phyloP scores from a whole-genome alignment of 2,888 invertebrate genomes.

The Xanthia icteritia region DNA sequence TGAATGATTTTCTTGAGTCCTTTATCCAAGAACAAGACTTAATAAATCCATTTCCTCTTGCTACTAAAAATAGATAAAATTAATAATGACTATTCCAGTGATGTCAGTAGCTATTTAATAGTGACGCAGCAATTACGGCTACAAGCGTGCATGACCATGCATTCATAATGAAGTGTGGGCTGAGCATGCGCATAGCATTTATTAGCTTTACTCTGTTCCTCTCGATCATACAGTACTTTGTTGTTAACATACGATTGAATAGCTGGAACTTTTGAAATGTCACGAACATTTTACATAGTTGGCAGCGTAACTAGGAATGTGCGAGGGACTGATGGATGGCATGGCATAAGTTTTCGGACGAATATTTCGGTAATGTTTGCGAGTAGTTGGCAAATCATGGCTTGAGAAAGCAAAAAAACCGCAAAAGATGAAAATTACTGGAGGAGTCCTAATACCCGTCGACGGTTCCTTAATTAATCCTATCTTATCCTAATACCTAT shows the following conservation, averaged over 20 bases:
- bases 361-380: neutral
- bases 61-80: slow-evolving; percentile 47
- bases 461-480: neutral
- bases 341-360: neutral
- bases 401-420: neutral
- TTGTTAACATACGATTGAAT: slow-evolving; percentile 31
- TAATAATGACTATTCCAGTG: slow-evolving; percentile 52
- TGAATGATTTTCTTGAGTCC: neutral
- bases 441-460: neutral
- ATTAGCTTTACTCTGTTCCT: slow-evolving; percentile 47
- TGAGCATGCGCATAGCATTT: slow-evolving; percentile 47
- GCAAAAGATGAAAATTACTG: neutral
- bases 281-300: neutral
- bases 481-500: no score
- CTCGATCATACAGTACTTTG: slow-evolving; percentile 31
- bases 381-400: neutral
- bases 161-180: slow-evolving; percentile 58
- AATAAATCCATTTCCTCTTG: slow-evolving; percentile 23
- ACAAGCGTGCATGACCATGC: slow-evolving; percentile 60
- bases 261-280: slow-evolving; percentile 12
- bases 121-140: slow-evolving; percentile 65
- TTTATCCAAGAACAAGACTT: neutral
- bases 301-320: neutral
- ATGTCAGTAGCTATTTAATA: slow-evolving; percentile 64
- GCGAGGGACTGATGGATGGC: neutral